Evolutionary conservation across 1,140 invertebrate genomes (phyloP).

Genomic region (Macrobrachium nipponense): DNA sequence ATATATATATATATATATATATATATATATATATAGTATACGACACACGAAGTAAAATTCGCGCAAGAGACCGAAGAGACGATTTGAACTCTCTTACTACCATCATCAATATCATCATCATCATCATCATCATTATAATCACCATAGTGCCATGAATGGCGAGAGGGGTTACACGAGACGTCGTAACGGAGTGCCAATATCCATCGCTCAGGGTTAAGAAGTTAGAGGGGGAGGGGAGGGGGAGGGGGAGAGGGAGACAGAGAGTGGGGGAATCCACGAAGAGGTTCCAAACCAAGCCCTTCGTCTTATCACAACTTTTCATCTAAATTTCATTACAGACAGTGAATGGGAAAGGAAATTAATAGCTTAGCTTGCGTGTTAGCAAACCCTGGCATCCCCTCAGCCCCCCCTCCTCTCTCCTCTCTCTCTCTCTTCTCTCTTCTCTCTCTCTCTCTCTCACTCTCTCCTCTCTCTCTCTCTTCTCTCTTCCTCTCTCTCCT

Average conservation of each 20-base stretch:
- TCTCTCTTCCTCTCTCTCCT: neutral
- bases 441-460: neutral
- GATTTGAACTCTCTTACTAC: too few relatives aligned
- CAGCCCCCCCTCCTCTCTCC: neutral
- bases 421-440: neutral
- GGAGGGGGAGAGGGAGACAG: constrained; percentile 8
- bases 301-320: constrained; percentile 25
- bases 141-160: neutral
- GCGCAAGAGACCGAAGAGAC: too few relatives aligned
- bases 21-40: neutral
- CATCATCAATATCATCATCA: too few relatives aligned
- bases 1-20: too few relatives aligned
- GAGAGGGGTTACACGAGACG: too few relatives aligned
- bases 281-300: constrained; percentile 20
- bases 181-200: neutral
- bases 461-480: neutral
- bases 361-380: constrained; percentile 47
- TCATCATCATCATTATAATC: too few relatives aligned
- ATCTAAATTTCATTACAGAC: constrained; percentile 59
- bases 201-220: neutral
- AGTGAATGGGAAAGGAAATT: constrained; percentile 49
- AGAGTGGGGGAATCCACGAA: neutral
- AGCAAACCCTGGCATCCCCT: too few relatives aligned
- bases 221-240: neutral
- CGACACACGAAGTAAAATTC: too few relatives aligned